phyloP scores from a whole-genome alignment of 2,797 vertebrate genomes.

The Syngnathus acus region DNA sequence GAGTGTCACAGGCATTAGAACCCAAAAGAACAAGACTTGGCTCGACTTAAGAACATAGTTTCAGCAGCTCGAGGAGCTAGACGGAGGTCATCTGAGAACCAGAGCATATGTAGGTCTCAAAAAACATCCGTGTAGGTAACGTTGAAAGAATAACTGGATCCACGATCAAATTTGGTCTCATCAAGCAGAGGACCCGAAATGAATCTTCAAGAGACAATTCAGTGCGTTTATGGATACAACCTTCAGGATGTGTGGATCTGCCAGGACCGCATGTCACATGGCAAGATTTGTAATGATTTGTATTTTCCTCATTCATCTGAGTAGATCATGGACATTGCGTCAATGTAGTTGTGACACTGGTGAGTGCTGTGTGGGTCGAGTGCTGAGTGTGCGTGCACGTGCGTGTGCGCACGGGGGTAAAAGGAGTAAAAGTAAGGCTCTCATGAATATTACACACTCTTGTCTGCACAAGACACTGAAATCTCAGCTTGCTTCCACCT shows the following conservation, averaged over 20 bases:
- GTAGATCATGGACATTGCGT: background rate
- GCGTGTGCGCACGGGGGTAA: background rate
- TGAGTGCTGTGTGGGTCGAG: background rate
- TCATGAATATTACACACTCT: constrained; percentile 64
- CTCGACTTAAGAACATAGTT: background rate
- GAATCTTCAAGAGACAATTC: background rate
- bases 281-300: background rate
- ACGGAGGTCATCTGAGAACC: background rate
- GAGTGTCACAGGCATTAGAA: background rate
- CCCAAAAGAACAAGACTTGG: background rate
- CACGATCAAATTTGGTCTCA: too few species aligned
- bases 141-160: background rate
- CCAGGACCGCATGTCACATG: background rate
- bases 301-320: background rate
- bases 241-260: background rate
- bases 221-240: background rate
- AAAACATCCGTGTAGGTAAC: background rate
- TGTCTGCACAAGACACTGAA: constrained; percentile 57
- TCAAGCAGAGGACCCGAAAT: too few species aligned
- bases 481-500: constrained; percentile 58
- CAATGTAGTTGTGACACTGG: background rate
- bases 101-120: background rate
- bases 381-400: background rate
- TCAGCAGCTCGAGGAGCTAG: background rate
- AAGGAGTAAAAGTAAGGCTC: constrained; percentile 7